phyloP scores from a whole-genome alignment of 1,140 invertebrate genomes.

The Drosophila busckii region DNA sequence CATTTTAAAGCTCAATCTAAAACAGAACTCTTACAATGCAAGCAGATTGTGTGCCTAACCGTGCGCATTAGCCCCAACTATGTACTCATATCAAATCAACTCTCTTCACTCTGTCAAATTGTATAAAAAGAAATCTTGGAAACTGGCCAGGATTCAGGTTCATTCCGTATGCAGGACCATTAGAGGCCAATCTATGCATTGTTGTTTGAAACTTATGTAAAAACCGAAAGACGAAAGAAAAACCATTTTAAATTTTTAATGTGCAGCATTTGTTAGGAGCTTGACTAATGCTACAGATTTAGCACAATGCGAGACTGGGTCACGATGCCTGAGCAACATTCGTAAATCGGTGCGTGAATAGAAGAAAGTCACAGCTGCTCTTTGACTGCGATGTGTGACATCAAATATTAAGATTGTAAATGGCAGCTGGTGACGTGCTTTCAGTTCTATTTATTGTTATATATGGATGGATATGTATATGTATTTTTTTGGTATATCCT shows the following conservation, averaged over 20 bases:
- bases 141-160: slow-evolving; percentile 1
- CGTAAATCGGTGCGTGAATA: background rate
- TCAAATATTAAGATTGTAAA: slow-evolving; percentile 72
- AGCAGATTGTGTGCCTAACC: no score
- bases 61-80: no score
- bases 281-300: background rate
- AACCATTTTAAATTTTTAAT: slow-evolving; percentile 44
- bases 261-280: slow-evolving; percentile 12
- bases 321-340: slow-evolving; percentile 6
- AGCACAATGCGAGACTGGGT: slow-evolving; percentile 12
- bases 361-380: slow-evolving; percentile 41
- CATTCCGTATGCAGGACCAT: slow-evolving; percentile 56
- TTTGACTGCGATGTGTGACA: slow-evolving; percentile 45
- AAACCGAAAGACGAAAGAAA: background rate
- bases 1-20: no score
- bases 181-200: slow-evolving; percentile 54
- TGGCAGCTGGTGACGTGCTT: slow-evolving; percentile 60
- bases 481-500: slow-evolving; percentile 25
- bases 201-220: slow-evolving; percentile 34
- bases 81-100: no score
- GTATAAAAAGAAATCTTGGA: background rate
- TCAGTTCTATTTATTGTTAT: slow-evolving; percentile 37
- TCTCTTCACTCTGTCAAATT: no score
- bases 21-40: no score
- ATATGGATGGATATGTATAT: slow-evolving; percentile 9